Evolutionary conservation across 2,888 invertebrate genomes (phyloP).

Genomic region (Aplocera efformata): DNA sequence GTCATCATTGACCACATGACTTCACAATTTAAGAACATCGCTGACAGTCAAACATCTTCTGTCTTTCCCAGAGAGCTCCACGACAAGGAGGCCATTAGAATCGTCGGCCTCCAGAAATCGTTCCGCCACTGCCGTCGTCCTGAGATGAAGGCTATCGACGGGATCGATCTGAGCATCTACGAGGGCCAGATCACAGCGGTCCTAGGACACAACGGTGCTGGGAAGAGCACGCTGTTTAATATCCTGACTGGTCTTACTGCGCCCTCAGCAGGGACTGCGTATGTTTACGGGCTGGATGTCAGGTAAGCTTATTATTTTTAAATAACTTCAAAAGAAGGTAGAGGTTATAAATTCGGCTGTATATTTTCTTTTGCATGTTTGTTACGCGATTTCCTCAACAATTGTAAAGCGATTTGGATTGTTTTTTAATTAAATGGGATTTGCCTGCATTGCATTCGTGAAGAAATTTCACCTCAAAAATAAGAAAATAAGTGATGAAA

Average conservation of each 20-base stretch:
- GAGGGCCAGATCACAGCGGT: constrained; percentile 93
- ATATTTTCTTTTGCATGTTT: no score
- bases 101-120: constrained; percentile 86
- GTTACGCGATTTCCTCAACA: no score
- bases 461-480: no score
- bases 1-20: no score
- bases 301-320: constrained; percentile 61
- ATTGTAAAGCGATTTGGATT: no score
- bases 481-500: no score
- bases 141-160: constrained; percentile 87
- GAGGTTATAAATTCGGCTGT: no score
- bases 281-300: constrained; percentile 88
- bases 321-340: no score
- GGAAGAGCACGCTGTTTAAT: constrained; percentile 92
- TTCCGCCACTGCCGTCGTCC: constrained; percentile 85
- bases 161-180: constrained; percentile 90
- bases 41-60: background rate
- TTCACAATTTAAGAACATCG: no score
- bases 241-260: constrained; percentile 90
- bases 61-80: constrained; percentile 79
- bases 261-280: constrained; percentile 86
- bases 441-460: no score
- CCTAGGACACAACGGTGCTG: constrained; percentile 92
- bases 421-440: no score
- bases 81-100: constrained; percentile 87